Percentiles rank a stretch among this genome's conserved stretches.
Evolutionary conservation across 2,113 vertebrate genomes (phyloP).

Genomic region (Chaetops frenatus): DNA sequence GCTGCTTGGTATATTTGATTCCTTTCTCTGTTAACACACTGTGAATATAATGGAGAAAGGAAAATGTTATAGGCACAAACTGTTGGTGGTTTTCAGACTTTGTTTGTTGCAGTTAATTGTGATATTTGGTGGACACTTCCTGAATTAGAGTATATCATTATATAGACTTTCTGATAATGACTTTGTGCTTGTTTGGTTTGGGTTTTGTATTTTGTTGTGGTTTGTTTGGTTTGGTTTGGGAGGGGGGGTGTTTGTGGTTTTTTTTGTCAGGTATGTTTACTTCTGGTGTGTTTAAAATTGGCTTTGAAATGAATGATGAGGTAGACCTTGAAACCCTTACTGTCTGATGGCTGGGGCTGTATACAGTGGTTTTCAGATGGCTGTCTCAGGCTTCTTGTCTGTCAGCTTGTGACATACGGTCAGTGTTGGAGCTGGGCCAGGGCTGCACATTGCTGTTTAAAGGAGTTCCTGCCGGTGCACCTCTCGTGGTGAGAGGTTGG

Average conservation of each 20-base stretch:
- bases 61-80: not conserved
- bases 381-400: conserved; percentile 24
- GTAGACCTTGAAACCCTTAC: not conserved
- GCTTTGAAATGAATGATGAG: conserved; percentile 16
- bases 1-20: not conserved
- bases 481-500: not conserved
- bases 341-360: not conserved
- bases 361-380: not conserved
- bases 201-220: not conserved
- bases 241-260: fast-evolving
- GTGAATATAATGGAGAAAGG: not conserved
- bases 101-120: not conserved
- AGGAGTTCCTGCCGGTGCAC: not conserved
- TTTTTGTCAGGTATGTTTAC: not conserved
- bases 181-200: not conserved
- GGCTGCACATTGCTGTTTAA: not conserved
- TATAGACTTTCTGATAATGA: not conserved
- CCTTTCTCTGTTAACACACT: not conserved
- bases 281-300: not conserved
- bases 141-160: not conserved
- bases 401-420: conserved; percentile 37
- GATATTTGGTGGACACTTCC: not conserved
- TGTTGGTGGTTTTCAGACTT: not conserved
- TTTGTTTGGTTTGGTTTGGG: not conserved
- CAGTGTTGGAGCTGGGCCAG: conserved; percentile 23